Percentiles rank a stretch among this genome's conserved stretches.
Evolutionary conservation across 2,113 vertebrate genomes (phyloP).

Genomic region (Epinephelus fuscoguttatus): DNA sequence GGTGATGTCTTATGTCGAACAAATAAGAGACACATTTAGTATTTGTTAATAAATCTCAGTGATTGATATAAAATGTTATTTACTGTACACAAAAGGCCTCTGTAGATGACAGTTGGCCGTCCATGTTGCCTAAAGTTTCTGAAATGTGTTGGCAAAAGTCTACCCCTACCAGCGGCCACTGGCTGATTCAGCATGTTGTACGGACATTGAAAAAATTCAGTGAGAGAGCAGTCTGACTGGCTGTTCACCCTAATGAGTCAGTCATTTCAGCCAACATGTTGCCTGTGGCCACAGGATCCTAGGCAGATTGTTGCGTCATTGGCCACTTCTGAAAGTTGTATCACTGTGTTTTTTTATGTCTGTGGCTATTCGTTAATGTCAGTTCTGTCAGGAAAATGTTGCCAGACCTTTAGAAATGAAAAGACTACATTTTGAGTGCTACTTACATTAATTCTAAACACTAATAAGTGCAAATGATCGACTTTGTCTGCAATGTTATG

Average conservation of each 20-base stretch:
- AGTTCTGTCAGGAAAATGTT: not conserved
- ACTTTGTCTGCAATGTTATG: not conserved
- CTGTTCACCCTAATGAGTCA: slow-evolving; percentile 12
- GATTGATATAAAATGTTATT: not conserved
- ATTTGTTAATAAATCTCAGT: not conserved
- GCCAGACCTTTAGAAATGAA: not conserved
- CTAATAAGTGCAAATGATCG: not conserved
- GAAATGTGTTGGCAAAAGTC: not conserved
- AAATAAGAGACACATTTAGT: not conserved
- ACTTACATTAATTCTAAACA: not conserved
- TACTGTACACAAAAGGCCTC: not conserved
- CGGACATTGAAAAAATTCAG: not conserved
- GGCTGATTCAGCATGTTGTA: slow-evolving; percentile 3
- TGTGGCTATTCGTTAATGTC: not conserved
- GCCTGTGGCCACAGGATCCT: slow-evolving; percentile 21
- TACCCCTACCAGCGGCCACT: not conserved
- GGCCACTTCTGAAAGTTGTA: not conserved
- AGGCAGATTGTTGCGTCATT: slow-evolving; percentile 3
- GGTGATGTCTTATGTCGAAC: not conserved
- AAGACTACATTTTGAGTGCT: not conserved
- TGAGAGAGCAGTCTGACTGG: not conserved
- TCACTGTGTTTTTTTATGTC: not conserved
- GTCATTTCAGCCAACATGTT: slow-evolving; percentile 26
- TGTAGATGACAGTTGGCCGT: not conserved
- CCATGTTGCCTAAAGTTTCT: not conserved